A percentile compares a stretch with the other conserved stretches of the same genome.
Evolutionary conservation across 2,888 invertebrate genomes (phyloP).

Genomic region (Linyphia triangularis): DNA sequence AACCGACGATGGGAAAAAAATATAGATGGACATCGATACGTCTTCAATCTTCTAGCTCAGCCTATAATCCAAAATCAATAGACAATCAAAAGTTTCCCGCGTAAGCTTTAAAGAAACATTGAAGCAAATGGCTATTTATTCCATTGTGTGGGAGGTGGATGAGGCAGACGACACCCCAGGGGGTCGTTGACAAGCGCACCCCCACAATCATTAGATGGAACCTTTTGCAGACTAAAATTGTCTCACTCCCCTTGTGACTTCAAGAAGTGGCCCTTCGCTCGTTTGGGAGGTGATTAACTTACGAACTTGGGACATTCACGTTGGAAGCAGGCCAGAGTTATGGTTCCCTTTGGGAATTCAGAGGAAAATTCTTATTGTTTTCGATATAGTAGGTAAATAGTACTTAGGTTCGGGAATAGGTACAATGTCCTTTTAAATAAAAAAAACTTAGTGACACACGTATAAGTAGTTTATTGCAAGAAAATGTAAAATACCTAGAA

Average conservation of each 20-base stretch:
- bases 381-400: too few relatives aligned
- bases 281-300: constrained; percentile 25
- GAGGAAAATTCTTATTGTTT: too few relatives aligned
- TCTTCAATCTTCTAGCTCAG: too few relatives aligned
- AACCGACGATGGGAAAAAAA: too few relatives aligned
- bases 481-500: too few relatives aligned
- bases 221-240: not conserved
- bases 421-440: too few relatives aligned
- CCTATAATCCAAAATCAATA: not conserved
- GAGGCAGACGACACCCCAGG: constrained; percentile 12
- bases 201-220: not conserved
- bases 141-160: not conserved
- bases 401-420: too few relatives aligned
- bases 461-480: too few relatives aligned
- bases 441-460: too few relatives aligned
- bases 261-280: not conserved
- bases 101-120: not conserved
- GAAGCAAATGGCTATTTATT: constrained; percentile 16
- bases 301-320: not conserved
- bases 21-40: too few relatives aligned
- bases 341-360: too few relatives aligned
- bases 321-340: not conserved
- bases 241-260: not conserved
- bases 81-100: not conserved
- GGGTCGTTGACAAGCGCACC: not conserved